Evolutionary conservation across 2,797 vertebrate genomes (phyloP).

Genomic region (Gorsachius magnificus): DNA sequence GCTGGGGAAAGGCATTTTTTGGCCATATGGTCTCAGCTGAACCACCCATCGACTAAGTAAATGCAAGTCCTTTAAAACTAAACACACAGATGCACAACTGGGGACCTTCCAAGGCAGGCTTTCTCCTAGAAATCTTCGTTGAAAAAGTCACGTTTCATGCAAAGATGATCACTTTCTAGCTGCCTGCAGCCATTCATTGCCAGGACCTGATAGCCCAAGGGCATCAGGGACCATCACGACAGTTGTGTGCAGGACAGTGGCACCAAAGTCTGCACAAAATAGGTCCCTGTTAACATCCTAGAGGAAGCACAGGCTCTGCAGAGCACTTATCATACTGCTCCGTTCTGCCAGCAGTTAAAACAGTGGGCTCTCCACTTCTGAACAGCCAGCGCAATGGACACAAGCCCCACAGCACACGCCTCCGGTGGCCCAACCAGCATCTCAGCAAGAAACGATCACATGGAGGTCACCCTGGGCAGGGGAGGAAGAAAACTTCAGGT

Average conservation of each 20-base stretch:
- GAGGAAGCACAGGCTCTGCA: not conserved
- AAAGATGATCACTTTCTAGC: not conserved
- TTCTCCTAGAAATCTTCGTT: not conserved
- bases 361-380: not conserved
- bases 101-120: not conserved
- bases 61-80: not conserved
- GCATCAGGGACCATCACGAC: fast-evolving
- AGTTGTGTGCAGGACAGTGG: not conserved
- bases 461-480: not conserved
- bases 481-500: not conserved
- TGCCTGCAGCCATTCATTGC: not conserved
- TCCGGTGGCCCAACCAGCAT: fast-evolving
- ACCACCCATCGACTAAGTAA: not conserved
- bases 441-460: not conserved
- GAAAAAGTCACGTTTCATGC: not conserved
- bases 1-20: not conserved
- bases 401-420: fast-evolving
- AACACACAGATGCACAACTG: not conserved
- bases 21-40: not conserved
- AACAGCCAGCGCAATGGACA: fast-evolving
- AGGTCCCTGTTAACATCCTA: fast-evolving
- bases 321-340: not conserved
- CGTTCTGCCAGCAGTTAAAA: not conserved
- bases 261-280: not conserved
- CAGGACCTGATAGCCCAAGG: not conserved